Conservation (phyloP, 2,888 invertebrate genomes). For the Gymnoscelis rufifasciata region DNA sequence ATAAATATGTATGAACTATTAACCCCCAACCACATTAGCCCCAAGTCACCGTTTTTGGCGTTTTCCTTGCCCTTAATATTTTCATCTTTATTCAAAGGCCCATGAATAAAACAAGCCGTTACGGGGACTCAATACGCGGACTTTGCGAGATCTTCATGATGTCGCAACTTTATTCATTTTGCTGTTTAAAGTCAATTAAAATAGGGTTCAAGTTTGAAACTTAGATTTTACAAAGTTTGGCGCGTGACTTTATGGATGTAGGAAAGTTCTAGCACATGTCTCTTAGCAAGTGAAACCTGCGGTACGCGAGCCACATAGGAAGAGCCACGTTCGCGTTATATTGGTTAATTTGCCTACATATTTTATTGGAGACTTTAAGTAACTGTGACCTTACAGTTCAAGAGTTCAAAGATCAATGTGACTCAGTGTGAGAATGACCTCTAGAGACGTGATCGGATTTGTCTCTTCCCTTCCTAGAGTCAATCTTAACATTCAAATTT, state of each 20-base stretch:
- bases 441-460: no score
- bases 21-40: constrained; percentile 63
- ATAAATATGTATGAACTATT: constrained; percentile 72
- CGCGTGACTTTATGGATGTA: not conserved
- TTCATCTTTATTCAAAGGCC: constrained; percentile 76
- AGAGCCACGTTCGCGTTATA: not conserved
- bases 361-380: not conserved
- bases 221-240: constrained; percentile 4
- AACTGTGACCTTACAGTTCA: not conserved
- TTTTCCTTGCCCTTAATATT: constrained; percentile 69
- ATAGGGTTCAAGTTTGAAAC: constrained; percentile 28
- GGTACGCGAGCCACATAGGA: not conserved
- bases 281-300: not conserved
- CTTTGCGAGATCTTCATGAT: constrained; percentile 51
- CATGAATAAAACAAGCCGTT: constrained; percentile 72
- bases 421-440: no score
- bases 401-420: no score
- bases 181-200: constrained; percentile 59
- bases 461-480: no score
- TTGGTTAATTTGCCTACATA: constrained; percentile 1
- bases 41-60: constrained; percentile 40
- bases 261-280: constrained; percentile 4
- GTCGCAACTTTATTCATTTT: constrained; percentile 61
- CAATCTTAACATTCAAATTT: no score
- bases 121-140: constrained; percentile 50